Percentiles rank a stretch among this genome's conserved stretches.
Evolutionary conservation across 2,113 vertebrate species (phyloP).

Genomic region (Podocnemis expansa): DNA sequence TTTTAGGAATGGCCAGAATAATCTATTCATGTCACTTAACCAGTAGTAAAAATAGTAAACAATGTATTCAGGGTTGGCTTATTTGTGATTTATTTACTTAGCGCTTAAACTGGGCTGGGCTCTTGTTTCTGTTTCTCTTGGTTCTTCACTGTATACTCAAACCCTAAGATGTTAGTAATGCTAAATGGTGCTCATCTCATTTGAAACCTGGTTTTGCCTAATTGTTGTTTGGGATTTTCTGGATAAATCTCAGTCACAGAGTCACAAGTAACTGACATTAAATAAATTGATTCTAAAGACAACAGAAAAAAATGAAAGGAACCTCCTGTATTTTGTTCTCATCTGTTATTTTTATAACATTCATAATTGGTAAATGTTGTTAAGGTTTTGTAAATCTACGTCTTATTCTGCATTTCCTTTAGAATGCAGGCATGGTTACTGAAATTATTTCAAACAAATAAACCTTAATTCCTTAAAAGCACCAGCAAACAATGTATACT

Average conservation of each 20-base stretch:
- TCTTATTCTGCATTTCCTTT: background rate
- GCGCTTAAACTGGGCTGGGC: background rate
- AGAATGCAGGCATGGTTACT: background rate
- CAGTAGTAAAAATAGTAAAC: slow-evolving; percentile 32
- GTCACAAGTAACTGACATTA: background rate
- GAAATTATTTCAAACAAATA: background rate
- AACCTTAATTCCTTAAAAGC: background rate
- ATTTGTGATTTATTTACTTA: background rate
- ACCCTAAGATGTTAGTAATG: background rate
- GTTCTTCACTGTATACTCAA: background rate
- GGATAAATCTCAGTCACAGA: background rate
- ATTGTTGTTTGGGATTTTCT: background rate
- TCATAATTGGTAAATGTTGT: background rate
- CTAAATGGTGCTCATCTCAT: background rate
- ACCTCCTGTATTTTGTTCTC: background rate
- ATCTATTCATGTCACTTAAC: slow-evolving; percentile 49
- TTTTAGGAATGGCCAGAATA: slow-evolving; percentile 30
- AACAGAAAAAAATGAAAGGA: background rate
- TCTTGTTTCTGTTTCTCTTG: background rate
- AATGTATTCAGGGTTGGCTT: slow-evolving; percentile 8
- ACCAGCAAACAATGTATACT: background rate
- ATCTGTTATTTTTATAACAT: background rate
- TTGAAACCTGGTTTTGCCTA: background rate
- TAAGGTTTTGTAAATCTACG: background rate
- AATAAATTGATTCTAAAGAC: background rate